Percentiles rank a stretch among this genome's conserved stretches.
Conservation (phyloP, 2,888 invertebrate species). For the Lithophane socia region DNA sequence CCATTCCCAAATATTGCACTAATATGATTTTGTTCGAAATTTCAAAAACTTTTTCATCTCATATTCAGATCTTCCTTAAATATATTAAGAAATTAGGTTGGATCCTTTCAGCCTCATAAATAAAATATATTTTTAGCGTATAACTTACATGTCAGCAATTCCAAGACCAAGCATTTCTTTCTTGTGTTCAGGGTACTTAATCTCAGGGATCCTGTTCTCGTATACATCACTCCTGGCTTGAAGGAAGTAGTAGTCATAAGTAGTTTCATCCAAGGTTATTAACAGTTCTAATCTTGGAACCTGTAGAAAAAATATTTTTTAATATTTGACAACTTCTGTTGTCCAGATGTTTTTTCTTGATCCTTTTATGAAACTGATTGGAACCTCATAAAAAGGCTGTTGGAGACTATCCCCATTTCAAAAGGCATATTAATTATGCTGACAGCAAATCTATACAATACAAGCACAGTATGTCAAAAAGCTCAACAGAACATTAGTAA, state of each 20-base stretch:
- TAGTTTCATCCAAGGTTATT: conserved; percentile 92
- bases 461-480: no score
- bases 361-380: not conserved
- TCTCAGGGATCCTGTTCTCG: conserved; percentile 94
- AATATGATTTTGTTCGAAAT: not conserved
- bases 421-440: no score
- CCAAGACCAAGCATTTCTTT: conserved; percentile 95
- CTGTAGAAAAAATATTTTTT: conserved; percentile 67
- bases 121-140: not conserved
- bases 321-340: no score
- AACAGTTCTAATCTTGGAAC: conserved; percentile 91
- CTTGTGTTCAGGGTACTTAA: conserved; percentile 94
- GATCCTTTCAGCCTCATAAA: not conserved
- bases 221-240: conserved; percentile 96
- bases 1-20: not conserved
- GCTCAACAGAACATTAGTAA: no score
- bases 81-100: not conserved
- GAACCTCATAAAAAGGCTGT: no score
- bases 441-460: no score
- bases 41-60: not conserved
- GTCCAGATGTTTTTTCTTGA: not conserved
- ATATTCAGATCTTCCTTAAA: not conserved
- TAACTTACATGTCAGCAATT: conserved; percentile 95
- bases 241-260: conserved; percentile 96
- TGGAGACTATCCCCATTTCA: no score